Evolutionary conservation across 1,140 invertebrate species (phyloP).

Genomic region (Nasonia longicornis): DNA sequence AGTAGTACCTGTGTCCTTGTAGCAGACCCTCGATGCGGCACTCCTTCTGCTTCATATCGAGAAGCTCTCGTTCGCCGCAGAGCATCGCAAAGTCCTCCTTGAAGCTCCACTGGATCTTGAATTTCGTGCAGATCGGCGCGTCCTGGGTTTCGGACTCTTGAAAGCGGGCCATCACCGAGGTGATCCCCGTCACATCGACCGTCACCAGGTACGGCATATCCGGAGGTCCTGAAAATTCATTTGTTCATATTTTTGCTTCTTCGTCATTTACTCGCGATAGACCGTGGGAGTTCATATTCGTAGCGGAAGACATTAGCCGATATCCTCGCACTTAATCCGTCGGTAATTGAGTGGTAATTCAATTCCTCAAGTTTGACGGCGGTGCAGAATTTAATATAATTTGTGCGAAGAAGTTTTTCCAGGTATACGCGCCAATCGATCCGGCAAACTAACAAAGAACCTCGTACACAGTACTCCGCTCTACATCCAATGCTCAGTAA

Average conservation of each 20-base stretch:
- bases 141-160: constrained; percentile 76
- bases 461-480: not conserved
- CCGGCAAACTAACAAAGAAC: not conserved
- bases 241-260: not conserved
- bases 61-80: constrained; percentile 81
- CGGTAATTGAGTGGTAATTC: not conserved
- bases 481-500: not conserved
- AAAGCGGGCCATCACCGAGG: constrained; percentile 81
- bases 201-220: constrained; percentile 81
- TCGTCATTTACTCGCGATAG: not conserved
- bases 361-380: not conserved
- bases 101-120: constrained; percentile 92
- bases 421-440: not conserved
- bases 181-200: constrained; percentile 86
- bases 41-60: constrained; percentile 75
- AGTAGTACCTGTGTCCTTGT: constrained; percentile 87
- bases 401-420: not conserved
- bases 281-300: too few relatives aligned
- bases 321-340: not conserved
- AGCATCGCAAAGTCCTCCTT: constrained; percentile 83
- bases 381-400: not conserved
- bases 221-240: constrained; percentile 75
- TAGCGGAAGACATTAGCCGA: not conserved
- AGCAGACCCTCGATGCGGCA: constrained; percentile 74
- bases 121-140: constrained; percentile 87